Conservation (phyloP, 2,888 invertebrate genomes). For the Dilophus febrilis region DNA sequence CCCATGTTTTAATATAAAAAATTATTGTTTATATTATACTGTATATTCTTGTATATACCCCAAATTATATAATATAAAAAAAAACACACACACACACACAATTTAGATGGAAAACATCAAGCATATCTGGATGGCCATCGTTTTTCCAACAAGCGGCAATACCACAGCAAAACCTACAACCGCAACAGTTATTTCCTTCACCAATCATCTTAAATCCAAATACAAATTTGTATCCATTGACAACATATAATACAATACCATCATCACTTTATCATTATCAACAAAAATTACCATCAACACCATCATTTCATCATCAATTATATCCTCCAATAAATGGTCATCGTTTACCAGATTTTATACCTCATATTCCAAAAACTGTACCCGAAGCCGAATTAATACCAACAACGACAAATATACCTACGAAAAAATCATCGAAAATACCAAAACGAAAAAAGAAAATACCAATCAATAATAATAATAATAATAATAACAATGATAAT, state of each 20-base stretch:
- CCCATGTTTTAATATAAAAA: too few species aligned
- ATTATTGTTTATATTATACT: too few species aligned
- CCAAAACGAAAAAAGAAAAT: too few species aligned
- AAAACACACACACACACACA: background rate
- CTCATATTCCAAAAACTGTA: too few species aligned
- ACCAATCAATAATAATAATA: too few species aligned
- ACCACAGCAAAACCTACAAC: slow-evolving; percentile 1
- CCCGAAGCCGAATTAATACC: too few species aligned
- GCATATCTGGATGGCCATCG: slow-evolving; percentile 23
- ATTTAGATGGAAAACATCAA: slow-evolving; percentile 21
- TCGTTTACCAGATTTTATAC: background rate
- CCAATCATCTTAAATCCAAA: background rate
- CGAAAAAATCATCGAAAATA: too few species aligned
- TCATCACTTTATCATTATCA: background rate
- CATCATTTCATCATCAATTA: background rate
- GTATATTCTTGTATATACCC: too few species aligned
- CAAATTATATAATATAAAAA: too few species aligned
- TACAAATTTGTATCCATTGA: background rate
- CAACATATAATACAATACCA: background rate
- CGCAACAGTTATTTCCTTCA: background rate
- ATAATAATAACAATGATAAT: background rate
- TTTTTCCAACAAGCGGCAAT: slow-evolving; percentile 5
- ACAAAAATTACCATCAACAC: background rate
- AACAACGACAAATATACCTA: too few species aligned
- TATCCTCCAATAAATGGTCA: background rate